These are phyloP conservation scores for Pontoporia blainvillei DNA, from an alignment of 2,113 vertebrate genomes.

Conservation along the genomic window DNA sequence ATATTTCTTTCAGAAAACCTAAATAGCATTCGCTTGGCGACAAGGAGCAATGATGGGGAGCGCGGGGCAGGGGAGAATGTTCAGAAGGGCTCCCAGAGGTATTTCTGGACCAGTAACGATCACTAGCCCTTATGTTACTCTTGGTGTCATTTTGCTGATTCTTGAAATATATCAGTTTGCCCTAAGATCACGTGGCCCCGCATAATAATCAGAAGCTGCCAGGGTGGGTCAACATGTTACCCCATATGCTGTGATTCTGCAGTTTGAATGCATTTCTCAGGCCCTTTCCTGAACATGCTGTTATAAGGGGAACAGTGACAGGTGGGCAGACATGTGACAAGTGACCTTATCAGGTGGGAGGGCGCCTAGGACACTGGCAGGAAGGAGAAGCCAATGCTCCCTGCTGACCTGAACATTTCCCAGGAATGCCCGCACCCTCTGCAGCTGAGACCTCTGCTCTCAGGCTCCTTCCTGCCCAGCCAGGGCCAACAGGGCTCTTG, in stretches of 20 bases:
- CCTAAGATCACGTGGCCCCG: neutral
- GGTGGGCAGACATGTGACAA: neutral
- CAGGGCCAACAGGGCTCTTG: neutral
- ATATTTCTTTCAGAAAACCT: neutral
- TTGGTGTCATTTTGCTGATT: neutral
- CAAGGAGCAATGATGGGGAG: neutral
- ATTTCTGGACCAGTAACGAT: neutral
- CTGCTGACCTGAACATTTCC: neutral
- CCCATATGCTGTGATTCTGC: neutral
- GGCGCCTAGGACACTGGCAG: too few species aligned
- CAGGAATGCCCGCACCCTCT: too few species aligned
- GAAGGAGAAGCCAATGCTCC: neutral
- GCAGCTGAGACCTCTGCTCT: neutral
- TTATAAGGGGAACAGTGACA: neutral
- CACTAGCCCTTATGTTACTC: neutral
- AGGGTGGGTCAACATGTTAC: neutral
- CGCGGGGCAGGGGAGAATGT: accelerated
- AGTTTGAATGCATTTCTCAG: neutral
- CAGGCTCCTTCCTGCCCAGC: neutral
- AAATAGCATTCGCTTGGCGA: neutral
- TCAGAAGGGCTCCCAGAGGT: neutral
- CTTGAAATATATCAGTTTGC: neutral
- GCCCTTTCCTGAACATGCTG: neutral
- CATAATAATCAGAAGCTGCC: neutral
- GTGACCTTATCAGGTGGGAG: neutral